Evolutionary conservation across 2,888 invertebrate species (phyloP), one percentile per base, ranked within the genome.

Genomic region (Agrochola lychnidis): DNA sequence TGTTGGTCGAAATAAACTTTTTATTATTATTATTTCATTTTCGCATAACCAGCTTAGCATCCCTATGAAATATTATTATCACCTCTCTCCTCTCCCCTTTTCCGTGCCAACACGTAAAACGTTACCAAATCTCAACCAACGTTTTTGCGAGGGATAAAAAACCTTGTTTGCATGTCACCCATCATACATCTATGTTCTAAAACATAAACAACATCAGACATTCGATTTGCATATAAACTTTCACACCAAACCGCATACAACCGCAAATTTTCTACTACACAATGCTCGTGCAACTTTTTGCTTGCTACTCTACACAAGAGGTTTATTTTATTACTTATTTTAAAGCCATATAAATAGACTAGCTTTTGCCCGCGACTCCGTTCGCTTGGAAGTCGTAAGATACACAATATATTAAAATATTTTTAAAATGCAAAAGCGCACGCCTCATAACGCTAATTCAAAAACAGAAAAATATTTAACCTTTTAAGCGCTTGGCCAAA

Each of bases 241-340:
- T 93, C 93, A 83, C 92, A 79, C 79, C 76, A 69, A 84, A 91
- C 92, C 91, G 82, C 91, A 90, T 82, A 82, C 81, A 76, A 87
- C 86, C 84, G 82, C 89, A 88, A 83, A 84, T 90, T 90, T 81
- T 89, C 91, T 90, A 90, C 67, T 3, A 14, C 84, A 88, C 88
- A 90, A 89, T 89, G 81, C 73, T 73, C 42, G 63, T 64, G 76
- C 79, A 81, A 81, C 78, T 78, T 70, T 74, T 72, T 79, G 72
- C 40, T 74, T 59, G 78, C 73, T 71, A 53, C 57, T 71, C 64
- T 70, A 57, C 64, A 76, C 62, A 68, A 70, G 79, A 76, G 59
- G 36, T 51, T 56, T 64, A 82, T 81, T 85, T 78, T 69, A 73
- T 45, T 75, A 79, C 69, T 76, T 76, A 81, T 76, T 30, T 30